Evolutionary conservation across 2,888 invertebrate species (phyloP), one percentile per base, ranked within the genome.

Genomic region (Ecdyonurus torrentis): DNA sequence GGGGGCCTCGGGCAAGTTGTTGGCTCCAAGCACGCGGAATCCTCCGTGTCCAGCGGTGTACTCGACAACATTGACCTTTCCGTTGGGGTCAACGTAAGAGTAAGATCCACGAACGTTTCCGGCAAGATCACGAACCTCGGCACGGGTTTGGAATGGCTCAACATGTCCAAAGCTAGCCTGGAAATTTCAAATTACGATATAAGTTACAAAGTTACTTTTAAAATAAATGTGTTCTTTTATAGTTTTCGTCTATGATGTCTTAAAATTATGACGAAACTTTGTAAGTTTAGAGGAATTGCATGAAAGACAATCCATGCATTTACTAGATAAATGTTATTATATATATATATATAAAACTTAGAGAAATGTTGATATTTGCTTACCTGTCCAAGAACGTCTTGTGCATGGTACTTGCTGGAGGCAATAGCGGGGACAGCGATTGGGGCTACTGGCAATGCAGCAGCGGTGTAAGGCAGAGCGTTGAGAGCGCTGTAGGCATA

Each of bases 21-120:
- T 69, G 65, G 70, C 70, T 23, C 67, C 70, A 19, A 68, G 24
- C 37, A 70, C 69, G 52, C 69, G 67, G 69, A 69, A 70, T 25
- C 70, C 70, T 52, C 66, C 64, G 63, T 61, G 50, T 58, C 67
- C 68, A 25, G 68, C 68, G 25, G 64, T 62, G 65, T 68, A 68
- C 53, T 66, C 61, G 24, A 69, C 69, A 52, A 66, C 68, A 64
- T 69, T 65, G 23, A 69, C 63, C 65, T 69, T 69, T 61, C 70
- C 69, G 37, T 58, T 67, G 62, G 68, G 67, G 63, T 68, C 67
- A 22, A 68, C 64, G 64, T 68, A 68, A 60, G 66, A 67, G 66
- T 69, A 69, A 2, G 66, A 66, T 53, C 69, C 69, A 25, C 67
- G 65, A 37, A 67, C 67, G 58, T 66, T 64, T 23, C 69, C 69